A percentile compares a stretch with the other conserved stretches of the same genome.
Conservation (phyloP, 1,140 invertebrate species). For the Drosophila lacteicornis region DNA sequence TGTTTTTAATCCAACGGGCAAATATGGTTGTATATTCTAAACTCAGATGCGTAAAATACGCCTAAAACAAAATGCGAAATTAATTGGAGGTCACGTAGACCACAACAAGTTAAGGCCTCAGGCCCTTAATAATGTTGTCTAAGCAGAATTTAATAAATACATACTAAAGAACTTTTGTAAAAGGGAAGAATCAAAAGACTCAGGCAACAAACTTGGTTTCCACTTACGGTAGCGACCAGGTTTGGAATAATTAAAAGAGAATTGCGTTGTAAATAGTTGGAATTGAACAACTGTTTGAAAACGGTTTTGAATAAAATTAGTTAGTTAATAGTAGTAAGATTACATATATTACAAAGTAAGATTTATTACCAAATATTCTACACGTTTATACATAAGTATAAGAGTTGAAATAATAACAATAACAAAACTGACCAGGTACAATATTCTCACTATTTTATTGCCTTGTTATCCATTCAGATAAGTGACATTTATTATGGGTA, state of each 20-base stretch:
- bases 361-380: not conserved
- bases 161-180: not conserved
- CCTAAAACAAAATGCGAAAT: constrained; percentile 35
- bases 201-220: constrained; percentile 32
- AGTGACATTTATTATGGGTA: not conserved
- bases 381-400: not conserved
- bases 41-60: constrained; percentile 15
- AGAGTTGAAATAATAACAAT: not conserved
- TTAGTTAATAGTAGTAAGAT: not conserved
- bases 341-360: not conserved
- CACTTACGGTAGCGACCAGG: not conserved
- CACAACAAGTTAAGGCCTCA: not conserved
- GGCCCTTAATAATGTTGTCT: not conserved
- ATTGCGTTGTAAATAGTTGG: not conserved
- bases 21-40: not conserved
- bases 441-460: constrained; percentile 1
- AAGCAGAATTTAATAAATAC: not conserved
- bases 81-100: constrained; percentile 19
- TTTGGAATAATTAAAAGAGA: not conserved
- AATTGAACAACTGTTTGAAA: not conserved
- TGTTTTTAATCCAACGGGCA: constrained; percentile 17
- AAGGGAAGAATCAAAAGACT: constrained; percentile 41
- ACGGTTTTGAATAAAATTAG: not conserved
- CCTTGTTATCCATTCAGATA: not conserved
- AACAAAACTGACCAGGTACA: constrained; percentile 1